Evolutionary conservation across 2,797 vertebrate genomes (phyloP), one percentile per base, ranked within the genome.

Genomic region (Pseudochromis fuscus): DNA sequence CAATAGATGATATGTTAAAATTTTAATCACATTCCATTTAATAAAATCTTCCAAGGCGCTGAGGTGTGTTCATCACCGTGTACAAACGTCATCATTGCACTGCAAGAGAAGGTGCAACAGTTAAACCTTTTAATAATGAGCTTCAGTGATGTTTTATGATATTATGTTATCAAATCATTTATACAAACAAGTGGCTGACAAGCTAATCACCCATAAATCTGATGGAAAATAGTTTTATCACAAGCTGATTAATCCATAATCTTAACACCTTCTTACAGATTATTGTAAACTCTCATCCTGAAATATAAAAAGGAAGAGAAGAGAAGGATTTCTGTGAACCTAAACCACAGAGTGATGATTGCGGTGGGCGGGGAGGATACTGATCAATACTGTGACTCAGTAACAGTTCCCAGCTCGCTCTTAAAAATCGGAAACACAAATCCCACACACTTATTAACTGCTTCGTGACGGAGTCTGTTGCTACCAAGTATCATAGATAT

Each of bases 11-110:
- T 24, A 80, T 33, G 30, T 24, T 1, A 19, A 35, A 11, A 46
- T 28, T 49, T 53, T 28, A 11, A 37, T 5, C 18, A 31, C 3
- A 37, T 16, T 55, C 4, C 11, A 35, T 45, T 63, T 68, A 2
- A 33, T 53, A 48, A 3, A 4, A 60, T 66, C 8, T 82, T 19
- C 15, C 3, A 7, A 7, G 13, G 18, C 33, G 25, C 13, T 3
- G 21, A 23, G 24, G n/a, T 5, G 0, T 50, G 13, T 4, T 67
- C 75, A 58, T 91, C 85, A 93, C 72, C 75, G 83, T 3, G 90
- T 91, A 72, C 93, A 94, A 63, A 94, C 84, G 0, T 93, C 92
- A 51, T 92, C 87, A 18, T 88, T 91, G 79, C 94, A 95, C 93
- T 94, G 88, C 19, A 89, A 88, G 63, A 81, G 37, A 83, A 48